Conservation (phyloP, 2,113 vertebrate species). For the Cryptotis parvus region DNA sequence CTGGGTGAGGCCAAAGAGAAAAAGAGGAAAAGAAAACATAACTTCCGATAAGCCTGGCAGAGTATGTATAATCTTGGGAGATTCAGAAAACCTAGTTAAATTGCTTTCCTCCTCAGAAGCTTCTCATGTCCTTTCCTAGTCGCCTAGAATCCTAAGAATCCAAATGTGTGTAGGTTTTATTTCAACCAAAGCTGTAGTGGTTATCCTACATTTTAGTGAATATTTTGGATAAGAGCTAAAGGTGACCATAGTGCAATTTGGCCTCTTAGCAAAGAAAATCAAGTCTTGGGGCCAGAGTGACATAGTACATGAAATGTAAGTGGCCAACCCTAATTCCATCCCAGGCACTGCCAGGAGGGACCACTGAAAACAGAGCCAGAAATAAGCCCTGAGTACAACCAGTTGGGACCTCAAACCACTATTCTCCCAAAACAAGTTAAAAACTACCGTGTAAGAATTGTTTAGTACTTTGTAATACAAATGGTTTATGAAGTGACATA, state of each 20-base stretch:
- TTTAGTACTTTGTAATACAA: background rate
- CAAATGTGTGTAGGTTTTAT: background rate
- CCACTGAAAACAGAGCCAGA: too few species aligned
- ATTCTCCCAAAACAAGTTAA: too few species aligned
- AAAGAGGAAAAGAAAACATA: background rate
- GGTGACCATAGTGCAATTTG: background rate
- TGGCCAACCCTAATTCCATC: too few species aligned
- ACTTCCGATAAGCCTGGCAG: background rate
- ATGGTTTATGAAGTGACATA: slow-evolving; percentile 20
- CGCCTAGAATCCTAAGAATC: background rate
- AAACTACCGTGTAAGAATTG: background rate
- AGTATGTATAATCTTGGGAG: background rate
- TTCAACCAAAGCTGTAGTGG: slow-evolving; percentile 7
- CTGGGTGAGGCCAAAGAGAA: too few species aligned
- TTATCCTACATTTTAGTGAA: slow-evolving; percentile 14
- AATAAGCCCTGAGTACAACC: too few species aligned
- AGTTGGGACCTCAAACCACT: too few species aligned
- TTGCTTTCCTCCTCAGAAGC: background rate
- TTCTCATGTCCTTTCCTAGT: background rate
- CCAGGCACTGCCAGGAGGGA: too few species aligned
- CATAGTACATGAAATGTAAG: too few species aligned
- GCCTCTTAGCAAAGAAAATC: slow-evolving; percentile 20
- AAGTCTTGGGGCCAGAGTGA: too few species aligned
- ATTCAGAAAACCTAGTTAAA: background rate
- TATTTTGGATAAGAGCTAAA: slow-evolving; percentile 51